These are phyloP conservation scores for Pimephales promelas DNA, from an alignment of 2,113 vertebrate genomes.

Conservation along the genomic window DNA sequence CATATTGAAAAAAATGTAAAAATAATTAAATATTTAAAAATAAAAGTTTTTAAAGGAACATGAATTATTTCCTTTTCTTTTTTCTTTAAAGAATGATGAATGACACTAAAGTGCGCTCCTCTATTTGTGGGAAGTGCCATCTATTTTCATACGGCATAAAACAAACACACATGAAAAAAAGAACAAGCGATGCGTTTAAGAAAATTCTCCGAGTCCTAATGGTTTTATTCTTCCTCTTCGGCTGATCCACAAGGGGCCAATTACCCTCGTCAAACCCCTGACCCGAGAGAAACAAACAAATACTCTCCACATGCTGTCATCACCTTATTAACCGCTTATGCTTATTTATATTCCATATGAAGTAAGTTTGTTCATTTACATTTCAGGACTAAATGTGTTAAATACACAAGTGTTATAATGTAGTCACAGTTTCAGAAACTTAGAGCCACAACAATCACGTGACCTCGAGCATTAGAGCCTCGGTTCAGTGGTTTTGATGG, in stretches of 20 bases:
- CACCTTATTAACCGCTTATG: conserved; percentile 18
- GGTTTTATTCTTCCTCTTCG: conserved; percentile 13
- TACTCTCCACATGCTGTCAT: not conserved
- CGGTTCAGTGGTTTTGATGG: not conserved
- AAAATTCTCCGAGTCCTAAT: not conserved
- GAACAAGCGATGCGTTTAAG: not conserved
- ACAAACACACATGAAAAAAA: conserved; percentile 7
- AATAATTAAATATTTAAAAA: not conserved
- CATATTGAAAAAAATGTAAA: too few relatives aligned
- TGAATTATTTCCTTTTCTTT: not conserved
- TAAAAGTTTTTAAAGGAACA: not conserved
- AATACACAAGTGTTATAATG: not conserved
- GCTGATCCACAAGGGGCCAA: conserved; percentile 80
- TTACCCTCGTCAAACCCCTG: conserved; percentile 68
- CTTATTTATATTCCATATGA: conserved; percentile 4
- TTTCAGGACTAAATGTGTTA: not conserved
- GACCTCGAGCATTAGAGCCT: conserved; percentile 10
- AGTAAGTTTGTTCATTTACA: not conserved
- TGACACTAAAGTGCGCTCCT: not conserved
- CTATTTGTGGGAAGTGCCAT: not conserved
- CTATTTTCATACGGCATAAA: conserved; percentile 14
- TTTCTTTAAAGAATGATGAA: not conserved
- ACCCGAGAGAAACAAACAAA: conserved; percentile 35
- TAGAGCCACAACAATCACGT: not conserved
- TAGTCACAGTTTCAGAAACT: not conserved